phyloP scores from a whole-genome alignment of 2,888 invertebrate genomes.

The Cheilosia urbana region DNA sequence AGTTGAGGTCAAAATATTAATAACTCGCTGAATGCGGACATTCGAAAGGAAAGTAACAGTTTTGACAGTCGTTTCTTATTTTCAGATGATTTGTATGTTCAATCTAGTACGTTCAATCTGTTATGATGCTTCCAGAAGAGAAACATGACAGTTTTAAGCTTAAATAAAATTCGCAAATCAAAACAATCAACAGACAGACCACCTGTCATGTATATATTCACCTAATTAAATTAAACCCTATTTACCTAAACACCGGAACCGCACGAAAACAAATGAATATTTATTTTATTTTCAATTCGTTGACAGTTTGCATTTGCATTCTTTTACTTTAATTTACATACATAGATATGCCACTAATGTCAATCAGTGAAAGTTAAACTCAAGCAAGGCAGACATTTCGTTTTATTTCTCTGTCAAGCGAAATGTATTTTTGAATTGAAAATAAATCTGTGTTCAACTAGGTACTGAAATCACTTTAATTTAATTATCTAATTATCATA shows the following conservation, averaged over 20 bases:
- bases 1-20: too few relatives aligned
- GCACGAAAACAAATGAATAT: neutral
- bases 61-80: too few relatives aligned
- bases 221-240: neutral
- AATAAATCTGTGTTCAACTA: neutral
- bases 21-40: too few relatives aligned
- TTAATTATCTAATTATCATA: slow-evolving; percentile 24
- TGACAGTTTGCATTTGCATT: slow-evolving; percentile 31
- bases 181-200: neutral
- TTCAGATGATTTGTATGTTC: too few relatives aligned
- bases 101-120: too few relatives aligned
- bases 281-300: neutral
- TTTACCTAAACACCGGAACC: neutral
- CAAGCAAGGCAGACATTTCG: neutral
- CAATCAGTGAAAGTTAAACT: slow-evolving; percentile 53
- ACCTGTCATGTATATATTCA: slow-evolving; percentile 27
- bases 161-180: too few relatives aligned
- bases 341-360: slow-evolving; percentile 30
- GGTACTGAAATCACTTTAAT: slow-evolving; percentile 3
- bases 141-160: too few relatives aligned
- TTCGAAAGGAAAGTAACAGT: too few relatives aligned
- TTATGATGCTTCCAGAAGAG: too few relatives aligned
- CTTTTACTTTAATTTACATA: slow-evolving; percentile 12
- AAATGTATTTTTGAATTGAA: too few relatives aligned
- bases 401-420: neutral